These are phyloP conservation scores for Dasypogon diadema DNA, from an alignment of 2,888 invertebrate species.

Conservation along the genomic window DNA sequence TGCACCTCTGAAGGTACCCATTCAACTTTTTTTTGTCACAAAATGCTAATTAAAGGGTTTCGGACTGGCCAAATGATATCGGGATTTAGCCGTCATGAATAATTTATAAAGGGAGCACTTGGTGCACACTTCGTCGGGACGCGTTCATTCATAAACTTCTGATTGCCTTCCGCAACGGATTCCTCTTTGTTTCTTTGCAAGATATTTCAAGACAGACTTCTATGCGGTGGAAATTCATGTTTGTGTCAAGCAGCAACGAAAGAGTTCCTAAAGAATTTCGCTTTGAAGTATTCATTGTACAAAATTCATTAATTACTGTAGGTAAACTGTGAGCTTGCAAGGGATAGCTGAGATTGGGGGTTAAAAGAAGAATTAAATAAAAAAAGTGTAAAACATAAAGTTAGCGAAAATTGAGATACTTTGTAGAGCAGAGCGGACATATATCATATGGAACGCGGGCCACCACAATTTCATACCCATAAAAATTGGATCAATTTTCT, in stretches of 20 bases:
- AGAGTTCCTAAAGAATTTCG: too few relatives aligned
- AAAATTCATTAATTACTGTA: too few relatives aligned
- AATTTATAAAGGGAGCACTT: slow-evolving; percentile 40
- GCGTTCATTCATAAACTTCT: slow-evolving; percentile 42
- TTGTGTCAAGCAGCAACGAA: not conserved
- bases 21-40: slow-evolving; percentile 39
- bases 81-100: slow-evolving; percentile 34
- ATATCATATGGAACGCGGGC: too few relatives aligned
- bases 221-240: not conserved
- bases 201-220: slow-evolving; percentile 5
- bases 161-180: slow-evolving; percentile 38
- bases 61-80: slow-evolving; percentile 34
- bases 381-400: too few relatives aligned
- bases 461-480: too few relatives aligned
- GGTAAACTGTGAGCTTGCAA: too few relatives aligned
- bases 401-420: too few relatives aligned
- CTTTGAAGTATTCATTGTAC: too few relatives aligned
- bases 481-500: too few relatives aligned
- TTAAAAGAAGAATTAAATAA: too few relatives aligned
- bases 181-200: slow-evolving; percentile 25
- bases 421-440: too few relatives aligned
- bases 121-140: slow-evolving; percentile 15
- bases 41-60: slow-evolving; percentile 45
- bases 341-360: too few relatives aligned
- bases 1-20: slow-evolving; percentile 30